These are phyloP conservation scores for Geodia barretti DNA, from an alignment of 37 sponge, comb jelly and placozoan genomes.

Conservation along the genomic window DNA sequence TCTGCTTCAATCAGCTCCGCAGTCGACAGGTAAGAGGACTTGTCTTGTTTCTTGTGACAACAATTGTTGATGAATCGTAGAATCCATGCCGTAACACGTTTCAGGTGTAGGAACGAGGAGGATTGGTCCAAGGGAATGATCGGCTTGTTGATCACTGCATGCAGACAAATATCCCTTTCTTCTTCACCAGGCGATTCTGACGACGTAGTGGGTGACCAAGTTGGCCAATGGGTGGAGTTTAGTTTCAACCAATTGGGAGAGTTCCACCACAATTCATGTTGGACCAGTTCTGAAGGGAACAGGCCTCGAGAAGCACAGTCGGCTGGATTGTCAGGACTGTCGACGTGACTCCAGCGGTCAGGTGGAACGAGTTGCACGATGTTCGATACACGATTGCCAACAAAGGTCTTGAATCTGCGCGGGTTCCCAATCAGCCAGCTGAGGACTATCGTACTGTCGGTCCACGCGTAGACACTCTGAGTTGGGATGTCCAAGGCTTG, in stretches of 20 bases:
- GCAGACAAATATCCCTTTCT: conserved; percentile 6
- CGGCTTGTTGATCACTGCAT: not conserved
- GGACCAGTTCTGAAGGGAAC: conserved; percentile 22
- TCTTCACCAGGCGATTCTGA: not conserved
- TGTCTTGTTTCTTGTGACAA: not conserved
- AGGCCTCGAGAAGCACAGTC: conserved; percentile 37
- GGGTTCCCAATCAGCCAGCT: conserved; percentile 23
- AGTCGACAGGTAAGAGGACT: not conserved
- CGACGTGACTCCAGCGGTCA: conserved; percentile 16
- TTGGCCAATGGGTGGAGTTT: not conserved
- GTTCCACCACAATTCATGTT: conserved; percentile 35
- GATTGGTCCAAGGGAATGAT: not conserved
- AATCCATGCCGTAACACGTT: conserved; percentile 48
- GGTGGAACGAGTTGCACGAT: conserved; percentile 21
- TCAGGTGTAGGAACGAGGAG: conserved; percentile 5
- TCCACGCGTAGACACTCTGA: conserved; percentile 12
- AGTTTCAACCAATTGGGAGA: conserved; percentile 14
- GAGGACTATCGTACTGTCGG: conserved; percentile 35
- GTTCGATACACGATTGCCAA: conserved; percentile 24
- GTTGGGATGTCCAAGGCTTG: conserved; percentile 1
- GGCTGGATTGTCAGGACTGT: conserved; percentile 16
- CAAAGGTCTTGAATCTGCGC: conserved; percentile 1
- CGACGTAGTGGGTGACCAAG: too few species aligned
- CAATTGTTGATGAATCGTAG: conserved; percentile 30
- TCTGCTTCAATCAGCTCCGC: not conserved